A percentile compares a stretch with the other conserved stretches of the same genome.
Evolutionary conservation across 64 coral and sea anemone species (phyloP).

Genomic region (Montipora capricornis): DNA sequence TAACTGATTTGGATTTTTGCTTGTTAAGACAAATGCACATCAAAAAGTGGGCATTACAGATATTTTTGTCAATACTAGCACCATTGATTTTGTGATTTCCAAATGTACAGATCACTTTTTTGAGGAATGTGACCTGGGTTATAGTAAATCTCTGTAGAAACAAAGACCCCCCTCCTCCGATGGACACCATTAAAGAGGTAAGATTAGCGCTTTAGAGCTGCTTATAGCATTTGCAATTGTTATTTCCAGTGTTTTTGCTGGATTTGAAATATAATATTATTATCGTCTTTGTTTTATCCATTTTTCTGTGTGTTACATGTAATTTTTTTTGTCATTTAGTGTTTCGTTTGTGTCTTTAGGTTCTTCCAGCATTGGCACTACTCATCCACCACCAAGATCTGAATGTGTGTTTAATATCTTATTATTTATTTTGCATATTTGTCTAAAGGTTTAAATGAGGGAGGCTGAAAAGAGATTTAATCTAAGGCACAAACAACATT

Average conservation of each 20-base stretch:
- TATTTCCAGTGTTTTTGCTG: too few relatives aligned
- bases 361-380: conserved; percentile 90
- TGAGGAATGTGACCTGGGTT: conserved; percentile 99
- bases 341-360: conserved; percentile 2
- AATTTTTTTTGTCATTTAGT: background rate
- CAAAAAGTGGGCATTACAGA: too few relatives aligned
- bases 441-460: too few relatives aligned
- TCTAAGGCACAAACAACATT: too few relatives aligned
- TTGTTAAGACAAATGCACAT: too few relatives aligned
- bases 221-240: background rate
- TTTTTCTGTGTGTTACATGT: background rate
- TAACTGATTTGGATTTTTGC: too few relatives aligned
- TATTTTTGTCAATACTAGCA: too few relatives aligned
- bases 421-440: too few relatives aligned
- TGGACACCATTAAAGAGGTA: conserved; percentile 96
- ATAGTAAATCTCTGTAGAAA: conserved; percentile 98
- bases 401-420: conserved; percentile 74
- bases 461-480: too few relatives aligned
- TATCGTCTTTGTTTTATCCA: too few relatives aligned
- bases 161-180: conserved; percentile 92
- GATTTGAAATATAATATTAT: too few relatives aligned
- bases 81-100: background rate
- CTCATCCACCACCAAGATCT: conserved; percentile 96
- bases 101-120: conserved; percentile 84
- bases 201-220: background rate